phyloP scores from a whole-genome alignment of 2,113 vertebrate species.

The Psophia crepitans region DNA sequence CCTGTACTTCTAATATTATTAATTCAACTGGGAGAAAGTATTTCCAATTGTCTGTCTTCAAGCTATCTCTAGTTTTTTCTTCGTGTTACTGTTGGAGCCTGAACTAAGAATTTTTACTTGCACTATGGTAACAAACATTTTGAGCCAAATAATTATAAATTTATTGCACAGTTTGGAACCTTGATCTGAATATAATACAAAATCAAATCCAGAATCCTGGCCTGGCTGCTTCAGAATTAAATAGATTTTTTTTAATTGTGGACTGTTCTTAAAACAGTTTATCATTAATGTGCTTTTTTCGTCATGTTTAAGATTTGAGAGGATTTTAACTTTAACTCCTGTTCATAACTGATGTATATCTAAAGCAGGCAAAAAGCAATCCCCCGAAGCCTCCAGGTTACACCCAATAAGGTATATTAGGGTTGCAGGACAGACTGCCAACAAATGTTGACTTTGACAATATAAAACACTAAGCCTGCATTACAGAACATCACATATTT shows the following conservation, averaged over 20 bases:
- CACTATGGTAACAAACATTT: background rate
- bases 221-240: background rate
- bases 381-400: background rate
- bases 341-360: background rate
- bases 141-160: background rate
- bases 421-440: background rate
- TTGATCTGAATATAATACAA: background rate
- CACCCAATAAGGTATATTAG: background rate
- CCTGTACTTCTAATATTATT: background rate
- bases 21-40: rapidly evolving
- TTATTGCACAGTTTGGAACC: background rate
- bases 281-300: background rate
- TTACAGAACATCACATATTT: background rate
- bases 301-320: background rate
- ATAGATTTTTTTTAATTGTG: background rate
- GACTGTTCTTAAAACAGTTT: background rate
- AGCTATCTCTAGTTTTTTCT: background rate
- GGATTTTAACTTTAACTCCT: background rate
- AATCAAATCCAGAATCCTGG: background rate
- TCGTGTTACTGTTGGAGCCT: background rate
- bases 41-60: background rate
- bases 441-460: background rate
- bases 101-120: background rate
- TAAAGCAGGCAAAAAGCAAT: background rate
- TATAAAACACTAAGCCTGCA: background rate